A percentile compares a stretch with the other conserved stretches of the same genome.
These are phyloP conservation scores for Ectemnius lituratus DNA, from an alignment of 2,888 invertebrate species.

Conservation along the genomic window DNA sequence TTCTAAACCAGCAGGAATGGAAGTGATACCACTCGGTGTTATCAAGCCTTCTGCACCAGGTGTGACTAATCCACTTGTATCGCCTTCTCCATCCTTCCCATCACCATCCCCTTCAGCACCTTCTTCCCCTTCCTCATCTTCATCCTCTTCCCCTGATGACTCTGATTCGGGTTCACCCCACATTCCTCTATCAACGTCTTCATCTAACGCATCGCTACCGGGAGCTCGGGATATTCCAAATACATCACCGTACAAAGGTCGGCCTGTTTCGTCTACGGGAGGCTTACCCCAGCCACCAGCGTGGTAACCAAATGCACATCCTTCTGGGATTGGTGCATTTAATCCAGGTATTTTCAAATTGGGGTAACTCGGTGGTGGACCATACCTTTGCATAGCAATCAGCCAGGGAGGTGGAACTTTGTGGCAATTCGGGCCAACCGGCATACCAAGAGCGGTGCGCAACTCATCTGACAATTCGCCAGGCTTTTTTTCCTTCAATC, in stretches of 20 bases:
- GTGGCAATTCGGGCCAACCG: slow-evolving; percentile 94
- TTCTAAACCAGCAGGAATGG: slow-evolving; percentile 96
- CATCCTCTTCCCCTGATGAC: slow-evolving; percentile 82
- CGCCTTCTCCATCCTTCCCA: slow-evolving; percentile 80
- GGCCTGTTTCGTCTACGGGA: slow-evolving; percentile 98
- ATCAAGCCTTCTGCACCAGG: slow-evolving; percentile 93
- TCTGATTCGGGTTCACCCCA: slow-evolving; percentile 94
- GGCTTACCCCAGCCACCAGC: slow-evolving; percentile 99
- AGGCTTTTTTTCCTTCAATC: slow-evolving; percentile 98
- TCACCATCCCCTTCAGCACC: slow-evolving; percentile 75
- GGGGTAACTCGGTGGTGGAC: slow-evolving; percentile 99
- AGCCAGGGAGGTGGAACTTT: slow-evolving; percentile 97
- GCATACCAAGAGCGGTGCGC: slow-evolving; percentile 98
- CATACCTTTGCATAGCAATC: slow-evolving; percentile 98
- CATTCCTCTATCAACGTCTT: slow-evolving; percentile 93
- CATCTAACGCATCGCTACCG: slow-evolving; percentile 86
- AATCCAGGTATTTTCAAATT: slow-evolving; percentile 98
- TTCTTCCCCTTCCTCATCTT: slow-evolving; percentile 83
- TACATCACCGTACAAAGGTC: slow-evolving; percentile 98
- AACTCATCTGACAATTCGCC: slow-evolving; percentile 98
- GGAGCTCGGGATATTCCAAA: slow-evolving; percentile 89
- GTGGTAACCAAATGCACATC: slow-evolving; percentile 98
- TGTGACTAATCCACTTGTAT: slow-evolving; percentile 92
- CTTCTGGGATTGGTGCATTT: slow-evolving; percentile 98
- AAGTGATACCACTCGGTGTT: slow-evolving; percentile 95